Evolutionary conservation across 2,888 invertebrate species (phyloP).

Genomic region (Himalopsyche anomala): DNA sequence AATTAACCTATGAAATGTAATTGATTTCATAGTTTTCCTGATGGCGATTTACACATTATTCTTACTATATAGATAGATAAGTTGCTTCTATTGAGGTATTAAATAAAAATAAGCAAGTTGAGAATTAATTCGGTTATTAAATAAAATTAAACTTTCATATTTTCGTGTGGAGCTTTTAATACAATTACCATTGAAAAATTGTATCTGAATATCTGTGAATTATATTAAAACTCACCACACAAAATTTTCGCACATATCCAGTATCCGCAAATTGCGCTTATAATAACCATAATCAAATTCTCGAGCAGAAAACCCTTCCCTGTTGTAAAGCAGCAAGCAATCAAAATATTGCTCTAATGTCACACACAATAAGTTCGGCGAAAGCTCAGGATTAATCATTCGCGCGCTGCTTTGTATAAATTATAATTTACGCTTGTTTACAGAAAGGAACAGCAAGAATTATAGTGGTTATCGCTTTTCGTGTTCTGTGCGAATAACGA

Average conservation of each 20-base stretch:
- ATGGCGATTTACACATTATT: no score
- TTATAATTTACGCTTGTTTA: background rate
- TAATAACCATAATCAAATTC: conserved; percentile 16
- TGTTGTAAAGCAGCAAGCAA: background rate
- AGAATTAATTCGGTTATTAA: no score
- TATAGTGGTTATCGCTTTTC: conserved; percentile 2
- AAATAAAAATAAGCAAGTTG: no score
- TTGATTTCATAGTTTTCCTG: no score
- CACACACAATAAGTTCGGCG: background rate
- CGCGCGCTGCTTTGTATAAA: background rate
- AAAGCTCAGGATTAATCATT: conserved; percentile 6
- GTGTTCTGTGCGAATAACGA: background rate
- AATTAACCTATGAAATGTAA: no score
- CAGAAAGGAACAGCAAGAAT: background rate
- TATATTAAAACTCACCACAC: no score
- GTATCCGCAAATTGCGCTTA: background rate
- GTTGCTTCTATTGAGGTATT: no score
- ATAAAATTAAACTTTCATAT: no score
- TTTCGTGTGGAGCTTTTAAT: no score
- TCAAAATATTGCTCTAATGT: conserved; percentile 30
- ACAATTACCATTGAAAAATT: no score
- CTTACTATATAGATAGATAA: no score
- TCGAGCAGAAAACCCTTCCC: background rate
- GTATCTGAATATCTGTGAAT: no score
- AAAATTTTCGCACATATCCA: background rate